Percentiles rank a stretch among this genome's conserved stretches.
Evolutionary conservation across 2,888 invertebrate species (phyloP).

Genomic region (Latrodectus elegans): DNA sequence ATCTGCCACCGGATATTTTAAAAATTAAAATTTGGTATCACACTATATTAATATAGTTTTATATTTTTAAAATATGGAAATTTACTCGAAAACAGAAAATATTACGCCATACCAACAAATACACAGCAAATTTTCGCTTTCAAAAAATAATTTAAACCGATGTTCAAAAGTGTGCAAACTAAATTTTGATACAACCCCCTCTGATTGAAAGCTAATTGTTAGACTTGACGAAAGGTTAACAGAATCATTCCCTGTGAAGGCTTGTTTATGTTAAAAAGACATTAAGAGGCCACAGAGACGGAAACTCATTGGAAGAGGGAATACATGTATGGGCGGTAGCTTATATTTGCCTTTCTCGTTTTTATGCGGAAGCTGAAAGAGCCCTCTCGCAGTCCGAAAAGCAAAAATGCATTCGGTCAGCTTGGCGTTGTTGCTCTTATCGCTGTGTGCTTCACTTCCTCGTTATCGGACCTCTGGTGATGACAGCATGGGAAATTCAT

Average conservation of each 20-base stretch:
- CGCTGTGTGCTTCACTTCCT: conserved; percentile 8
- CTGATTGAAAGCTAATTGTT: conserved; percentile 2
- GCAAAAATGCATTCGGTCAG: conserved; percentile 27
- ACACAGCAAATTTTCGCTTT: too few relatives aligned
- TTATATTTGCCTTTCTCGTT: neutral
- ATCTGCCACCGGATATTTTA: too few relatives aligned
- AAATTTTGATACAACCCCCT: conserved; percentile 34
- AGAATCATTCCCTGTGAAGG: conserved; percentile 38
- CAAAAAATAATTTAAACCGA: too few relatives aligned
- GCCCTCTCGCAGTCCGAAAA: neutral
- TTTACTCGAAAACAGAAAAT: too few relatives aligned
- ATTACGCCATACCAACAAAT: too few relatives aligned
- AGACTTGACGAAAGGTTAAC: conserved; percentile 46
- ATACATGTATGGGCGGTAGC: conserved; percentile 46
- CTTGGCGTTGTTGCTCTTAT: conserved; percentile 21
- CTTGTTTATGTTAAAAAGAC: conserved; percentile 53
- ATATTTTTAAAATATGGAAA: too few relatives aligned
- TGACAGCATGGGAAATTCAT: conserved; percentile 7
- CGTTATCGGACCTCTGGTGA: conserved; percentile 1
- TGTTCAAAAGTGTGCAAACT: neutral
- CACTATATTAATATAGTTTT: too few relatives aligned
- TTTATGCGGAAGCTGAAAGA: neutral
- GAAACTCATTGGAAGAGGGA: conserved; percentile 21
- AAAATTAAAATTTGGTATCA: too few relatives aligned
- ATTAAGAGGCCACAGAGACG: conserved; percentile 18